These are phyloP conservation scores for Cacatua alba DNA, from an alignment of 2,113 vertebrate species.

Conservation along the genomic window DNA sequence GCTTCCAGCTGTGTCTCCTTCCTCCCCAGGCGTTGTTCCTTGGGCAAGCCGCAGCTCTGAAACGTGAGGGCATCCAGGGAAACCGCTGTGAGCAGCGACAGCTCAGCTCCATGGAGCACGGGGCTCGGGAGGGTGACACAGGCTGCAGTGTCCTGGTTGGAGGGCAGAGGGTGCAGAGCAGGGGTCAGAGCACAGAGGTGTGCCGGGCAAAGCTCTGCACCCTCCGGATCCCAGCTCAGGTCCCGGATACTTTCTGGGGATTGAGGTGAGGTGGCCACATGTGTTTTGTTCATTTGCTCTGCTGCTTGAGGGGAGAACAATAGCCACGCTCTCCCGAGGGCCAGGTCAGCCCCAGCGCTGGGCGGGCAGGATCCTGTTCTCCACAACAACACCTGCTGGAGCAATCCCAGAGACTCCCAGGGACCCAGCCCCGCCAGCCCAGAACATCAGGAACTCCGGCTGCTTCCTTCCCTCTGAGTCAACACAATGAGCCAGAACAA, in stretches of 20 bases:
- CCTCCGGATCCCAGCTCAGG: background rate
- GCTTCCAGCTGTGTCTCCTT: background rate
- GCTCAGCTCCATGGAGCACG: background rate
- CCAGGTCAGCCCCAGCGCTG: background rate
- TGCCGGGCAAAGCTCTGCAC: background rate
- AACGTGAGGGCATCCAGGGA: background rate
- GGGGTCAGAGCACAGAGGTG: background rate
- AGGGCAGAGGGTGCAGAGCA: background rate
- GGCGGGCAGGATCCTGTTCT: slow-evolving; percentile 35
- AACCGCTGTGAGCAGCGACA: background rate
- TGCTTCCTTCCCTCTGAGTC: slow-evolving; percentile 77
- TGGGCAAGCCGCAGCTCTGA: background rate
- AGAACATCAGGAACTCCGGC: slow-evolving; percentile 72
- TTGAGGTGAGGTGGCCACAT: background rate
- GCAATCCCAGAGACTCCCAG: slow-evolving; percentile 51
- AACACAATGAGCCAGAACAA: slow-evolving; percentile 77
- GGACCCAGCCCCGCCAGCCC: slow-evolving; percentile 61
- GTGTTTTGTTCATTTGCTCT: slow-evolving; percentile 41
- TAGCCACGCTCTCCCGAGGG: background rate
- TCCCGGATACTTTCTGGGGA: background rate
- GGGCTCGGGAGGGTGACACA: fast-evolving
- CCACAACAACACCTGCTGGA: slow-evolving; percentile 72
- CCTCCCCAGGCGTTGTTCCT: background rate
- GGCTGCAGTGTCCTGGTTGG: background rate
- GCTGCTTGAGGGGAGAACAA: slow-evolving; percentile 37